phyloP scores from a whole-genome alignment of 1,140 invertebrate genomes.

The Lordiphosa collinella region DNA sequence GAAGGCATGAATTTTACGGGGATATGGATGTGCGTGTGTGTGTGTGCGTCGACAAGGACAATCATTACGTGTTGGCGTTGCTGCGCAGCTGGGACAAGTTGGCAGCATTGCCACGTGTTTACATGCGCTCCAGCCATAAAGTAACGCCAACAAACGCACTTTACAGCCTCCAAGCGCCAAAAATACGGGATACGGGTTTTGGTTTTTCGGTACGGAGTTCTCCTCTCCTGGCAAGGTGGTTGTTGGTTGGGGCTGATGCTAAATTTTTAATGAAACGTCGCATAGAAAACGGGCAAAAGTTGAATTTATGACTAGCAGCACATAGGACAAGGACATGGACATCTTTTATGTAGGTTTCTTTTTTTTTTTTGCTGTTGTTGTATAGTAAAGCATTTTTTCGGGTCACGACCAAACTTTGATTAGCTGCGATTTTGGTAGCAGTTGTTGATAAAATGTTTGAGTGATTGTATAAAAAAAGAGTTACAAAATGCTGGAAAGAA shows the following conservation, averaged over 20 bases:
- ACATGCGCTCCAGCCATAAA: slow-evolving; percentile 52
- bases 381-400: too few relatives aligned
- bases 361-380: too few relatives aligned
- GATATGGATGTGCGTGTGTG: background rate
- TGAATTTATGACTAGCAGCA: slow-evolving; percentile 53
- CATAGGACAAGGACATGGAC: slow-evolving; percentile 7
- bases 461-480: too few relatives aligned
- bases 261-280: slow-evolving; percentile 61
- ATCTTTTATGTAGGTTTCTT: slow-evolving; percentile 3
- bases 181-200: background rate
- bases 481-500: too few relatives aligned
- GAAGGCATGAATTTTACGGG: slow-evolving; percentile 27
- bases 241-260: slow-evolving; percentile 22
- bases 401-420: too few relatives aligned
- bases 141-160: slow-evolving; percentile 53
- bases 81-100: slow-evolving; percentile 22
- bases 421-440: too few relatives aligned
- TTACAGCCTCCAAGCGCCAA: slow-evolving; percentile 36
- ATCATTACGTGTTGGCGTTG: slow-evolving; percentile 36
- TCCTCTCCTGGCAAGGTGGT: slow-evolving; percentile 26
- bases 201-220: background rate
- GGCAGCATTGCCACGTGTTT: slow-evolving; percentile 49
- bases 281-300: slow-evolving; percentile 49
- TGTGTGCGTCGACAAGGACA: slow-evolving; percentile 26
- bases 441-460: too few relatives aligned